A percentile compares a stretch with the other conserved stretches of the same genome.
Evolutionary conservation across 2,113 vertebrate species (phyloP).

Genomic region (Chloropsis cyanopogon): DNA sequence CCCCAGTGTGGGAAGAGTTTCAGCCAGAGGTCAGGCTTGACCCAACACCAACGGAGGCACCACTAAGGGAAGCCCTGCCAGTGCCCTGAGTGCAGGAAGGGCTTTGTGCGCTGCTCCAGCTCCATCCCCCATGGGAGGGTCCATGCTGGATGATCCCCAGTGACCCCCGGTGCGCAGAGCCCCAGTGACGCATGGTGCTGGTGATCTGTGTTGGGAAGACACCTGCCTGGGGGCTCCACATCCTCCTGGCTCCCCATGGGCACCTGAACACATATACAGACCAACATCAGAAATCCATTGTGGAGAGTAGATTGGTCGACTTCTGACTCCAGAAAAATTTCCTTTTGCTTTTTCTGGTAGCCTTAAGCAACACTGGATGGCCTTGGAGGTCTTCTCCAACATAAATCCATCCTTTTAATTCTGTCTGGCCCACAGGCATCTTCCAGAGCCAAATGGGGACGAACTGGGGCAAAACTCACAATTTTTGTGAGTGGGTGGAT

Average conservation of each 20-base stretch:
- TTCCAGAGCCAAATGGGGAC: neutral
- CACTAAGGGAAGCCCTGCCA: neutral
- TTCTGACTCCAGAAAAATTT: neutral
- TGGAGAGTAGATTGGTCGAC: neutral
- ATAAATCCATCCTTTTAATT: neutral
- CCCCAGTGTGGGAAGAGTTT: neutral
- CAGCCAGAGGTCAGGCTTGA: neutral
- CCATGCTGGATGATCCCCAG: neutral
- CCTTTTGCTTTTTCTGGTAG: too few relatives aligned
- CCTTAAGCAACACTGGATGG: too few relatives aligned
- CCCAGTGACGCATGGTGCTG: neutral
- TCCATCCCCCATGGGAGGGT: neutral
- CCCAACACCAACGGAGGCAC: neutral
- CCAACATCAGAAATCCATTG: fast-evolving
- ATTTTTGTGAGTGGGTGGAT: neutral
- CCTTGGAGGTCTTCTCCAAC: too few relatives aligned
- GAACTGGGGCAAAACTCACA: neutral
- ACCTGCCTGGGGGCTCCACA: neutral
- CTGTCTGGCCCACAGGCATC: fast-evolving
- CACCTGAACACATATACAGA: neutral
- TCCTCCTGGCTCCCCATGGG: fast-evolving
- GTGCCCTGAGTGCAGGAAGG: neutral
- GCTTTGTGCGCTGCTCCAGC: neutral
- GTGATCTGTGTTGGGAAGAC: neutral
- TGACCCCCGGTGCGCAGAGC: neutral